Conservation (phyloP, 2,888 invertebrate species). For the Pediacus dermestoides region DNA sequence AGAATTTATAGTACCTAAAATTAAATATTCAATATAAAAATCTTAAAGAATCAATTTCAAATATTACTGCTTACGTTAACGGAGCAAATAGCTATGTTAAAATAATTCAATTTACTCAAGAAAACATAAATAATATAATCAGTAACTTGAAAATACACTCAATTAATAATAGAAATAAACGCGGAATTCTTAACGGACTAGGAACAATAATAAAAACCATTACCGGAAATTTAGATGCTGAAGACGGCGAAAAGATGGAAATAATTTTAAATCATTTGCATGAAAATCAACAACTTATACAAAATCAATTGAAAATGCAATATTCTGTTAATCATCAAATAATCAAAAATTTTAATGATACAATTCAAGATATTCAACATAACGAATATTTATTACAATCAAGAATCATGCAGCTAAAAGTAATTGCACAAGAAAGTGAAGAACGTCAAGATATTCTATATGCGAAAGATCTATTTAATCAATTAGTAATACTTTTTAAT, state of each 20-base stretch:
- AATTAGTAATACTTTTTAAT: conserved; percentile 14
- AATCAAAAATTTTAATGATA: conserved; percentile 14
- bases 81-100: not conserved
- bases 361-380: conserved; percentile 10
- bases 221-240: conserved; percentile 11
- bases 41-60: no score
- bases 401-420: conserved; percentile 1
- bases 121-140: not conserved
- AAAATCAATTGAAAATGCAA: conserved; percentile 9
- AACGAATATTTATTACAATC: conserved; percentile 11
- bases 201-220: conserved; percentile 8
- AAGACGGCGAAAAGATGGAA: conserved; percentile 10
- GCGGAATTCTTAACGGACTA: not conserved
- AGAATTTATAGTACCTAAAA: conserved; percentile 14
- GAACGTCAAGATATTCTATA: conserved; percentile 12
- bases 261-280: conserved; percentile 7
- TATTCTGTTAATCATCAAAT: conserved; percentile 9
- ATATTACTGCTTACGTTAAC: no score
- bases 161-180: conserved; percentile 3
- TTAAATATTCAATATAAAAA: no score
- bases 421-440: conserved; percentile 2
- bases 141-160: not conserved
- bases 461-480: conserved; percentile 14
- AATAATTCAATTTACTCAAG: not conserved
- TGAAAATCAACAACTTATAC: conserved; percentile 5